phyloP scores from a whole-genome alignment of 2,888 invertebrate species.

The Epinotia brunnichana region DNA sequence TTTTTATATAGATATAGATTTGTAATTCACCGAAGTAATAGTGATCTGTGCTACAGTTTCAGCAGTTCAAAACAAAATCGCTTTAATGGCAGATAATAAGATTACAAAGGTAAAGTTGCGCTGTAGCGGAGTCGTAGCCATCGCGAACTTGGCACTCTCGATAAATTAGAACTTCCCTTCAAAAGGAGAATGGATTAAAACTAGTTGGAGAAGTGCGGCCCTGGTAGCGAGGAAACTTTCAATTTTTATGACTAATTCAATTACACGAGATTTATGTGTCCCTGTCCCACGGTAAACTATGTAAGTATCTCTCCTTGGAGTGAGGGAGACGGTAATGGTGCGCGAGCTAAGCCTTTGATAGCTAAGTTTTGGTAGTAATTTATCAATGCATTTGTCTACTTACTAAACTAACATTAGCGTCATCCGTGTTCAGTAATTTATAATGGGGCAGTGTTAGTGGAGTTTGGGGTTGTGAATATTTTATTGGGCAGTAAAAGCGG shows the following conservation, averaged over 20 bases:
- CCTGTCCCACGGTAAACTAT: slow-evolving; percentile 61
- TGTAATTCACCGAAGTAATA: slow-evolving; percentile 12
- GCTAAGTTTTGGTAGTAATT: slow-evolving; percentile 65
- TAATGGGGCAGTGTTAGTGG: slow-evolving; percentile 44
- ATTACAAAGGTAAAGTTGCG: slow-evolving; percentile 70
- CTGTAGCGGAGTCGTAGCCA: slow-evolving; percentile 69
- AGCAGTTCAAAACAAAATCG: slow-evolving; percentile 53
- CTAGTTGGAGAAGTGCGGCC: slow-evolving; percentile 75
- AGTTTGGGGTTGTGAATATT: slow-evolving; percentile 42
- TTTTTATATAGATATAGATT: not conserved
- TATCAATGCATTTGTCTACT: slow-evolving; percentile 60
- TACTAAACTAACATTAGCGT: slow-evolving; percentile 59
- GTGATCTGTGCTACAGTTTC: slow-evolving; percentile 45
- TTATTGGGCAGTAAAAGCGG: slow-evolving; percentile 41
- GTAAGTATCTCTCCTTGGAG: slow-evolving; percentile 56
- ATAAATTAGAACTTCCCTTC: slow-evolving; percentile 82
- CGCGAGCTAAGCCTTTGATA: slow-evolving; percentile 60
- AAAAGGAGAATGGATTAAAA: slow-evolving; percentile 81
- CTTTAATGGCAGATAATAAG: slow-evolving; percentile 65
- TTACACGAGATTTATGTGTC: slow-evolving; percentile 76
- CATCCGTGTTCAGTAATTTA: slow-evolving; percentile 51
- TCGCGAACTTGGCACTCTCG: slow-evolving; percentile 80
- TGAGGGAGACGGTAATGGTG: slow-evolving; percentile 57
- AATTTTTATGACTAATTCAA: slow-evolving; percentile 83
- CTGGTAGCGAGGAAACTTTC: slow-evolving; percentile 75